These are phyloP conservation scores for Dicrostonyx torquatus DNA, from an alignment of 2,797 vertebrate genomes.

Conservation along the genomic window DNA sequence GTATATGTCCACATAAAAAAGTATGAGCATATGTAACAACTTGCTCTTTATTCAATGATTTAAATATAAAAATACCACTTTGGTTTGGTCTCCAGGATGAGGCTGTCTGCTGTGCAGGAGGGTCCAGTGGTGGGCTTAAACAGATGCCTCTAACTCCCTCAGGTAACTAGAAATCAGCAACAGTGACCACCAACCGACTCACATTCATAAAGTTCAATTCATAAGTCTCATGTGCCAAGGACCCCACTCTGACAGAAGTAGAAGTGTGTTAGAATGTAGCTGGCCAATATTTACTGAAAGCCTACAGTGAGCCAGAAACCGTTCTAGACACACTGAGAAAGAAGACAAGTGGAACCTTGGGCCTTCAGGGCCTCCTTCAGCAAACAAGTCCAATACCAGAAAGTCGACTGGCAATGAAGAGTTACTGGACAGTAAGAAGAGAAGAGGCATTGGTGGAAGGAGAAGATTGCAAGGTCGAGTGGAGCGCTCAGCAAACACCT, in stretches of 20 bases:
- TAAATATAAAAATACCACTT: constrained; percentile 22
- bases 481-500: not conserved
- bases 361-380: not conserved
- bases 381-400: not conserved
- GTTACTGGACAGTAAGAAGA: not conserved
- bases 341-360: not conserved
- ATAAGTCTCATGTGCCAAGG: not conserved
- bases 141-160: not conserved
- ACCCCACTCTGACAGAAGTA: not conserved
- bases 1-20: not conserved
- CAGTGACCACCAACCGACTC: not conserved
- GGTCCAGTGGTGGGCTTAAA: not conserved
- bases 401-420: not conserved
- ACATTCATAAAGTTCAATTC: not conserved
- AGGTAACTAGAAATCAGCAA: not conserved
- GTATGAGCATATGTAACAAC: not conserved
- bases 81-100: not conserved
- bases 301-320: not conserved
- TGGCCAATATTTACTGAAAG: not conserved
- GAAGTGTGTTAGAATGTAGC: not conserved
- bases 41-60: not conserved
- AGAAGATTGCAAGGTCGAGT: not conserved
- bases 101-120: not conserved
- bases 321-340: not conserved
- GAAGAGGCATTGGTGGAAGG: not conserved